phyloP scores from a whole-genome alignment of 2,797 vertebrate species.

The Phylloscopus collybita region DNA sequence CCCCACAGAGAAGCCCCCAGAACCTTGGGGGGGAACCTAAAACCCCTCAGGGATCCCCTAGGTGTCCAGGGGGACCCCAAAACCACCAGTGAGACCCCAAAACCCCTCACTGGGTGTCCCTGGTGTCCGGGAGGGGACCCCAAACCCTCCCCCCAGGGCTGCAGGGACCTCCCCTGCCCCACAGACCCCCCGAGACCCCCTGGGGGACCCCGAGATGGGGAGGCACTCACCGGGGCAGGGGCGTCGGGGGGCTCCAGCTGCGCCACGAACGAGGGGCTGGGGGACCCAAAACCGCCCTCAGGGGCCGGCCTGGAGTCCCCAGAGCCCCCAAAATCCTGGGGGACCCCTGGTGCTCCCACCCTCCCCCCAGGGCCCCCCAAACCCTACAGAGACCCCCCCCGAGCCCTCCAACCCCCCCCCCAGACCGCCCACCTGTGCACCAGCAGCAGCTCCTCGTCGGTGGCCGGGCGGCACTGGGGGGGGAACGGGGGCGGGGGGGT shows the following conservation, averaged over 20 bases:
- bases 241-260: not conserved
- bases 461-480: not conserved
- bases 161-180: too few species aligned
- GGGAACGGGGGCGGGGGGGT: not conserved
- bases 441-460: not conserved
- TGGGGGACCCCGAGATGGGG: not conserved
- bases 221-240: not conserved
- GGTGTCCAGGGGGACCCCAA: too few species aligned
- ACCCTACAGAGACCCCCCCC: not conserved
- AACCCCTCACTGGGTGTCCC: not conserved
- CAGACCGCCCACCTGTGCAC: not conserved
- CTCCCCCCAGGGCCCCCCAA: not conserved
- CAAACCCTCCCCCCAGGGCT: not conserved
- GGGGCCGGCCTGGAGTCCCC: not conserved
- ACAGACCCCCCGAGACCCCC: not conserved
- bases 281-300: not conserved
- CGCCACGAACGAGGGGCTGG: not conserved
- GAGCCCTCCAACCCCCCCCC: too few species aligned
- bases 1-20: not conserved
- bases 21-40: not conserved
- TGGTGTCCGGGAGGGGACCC: too few species aligned
- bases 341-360: not conserved
- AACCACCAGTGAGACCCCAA: not conserved
- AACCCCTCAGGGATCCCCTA: not conserved
- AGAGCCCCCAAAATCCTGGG: not conserved